phyloP scores from a whole-genome alignment of 2,113 vertebrate genomes.

The Macquaria australasica region DNA sequence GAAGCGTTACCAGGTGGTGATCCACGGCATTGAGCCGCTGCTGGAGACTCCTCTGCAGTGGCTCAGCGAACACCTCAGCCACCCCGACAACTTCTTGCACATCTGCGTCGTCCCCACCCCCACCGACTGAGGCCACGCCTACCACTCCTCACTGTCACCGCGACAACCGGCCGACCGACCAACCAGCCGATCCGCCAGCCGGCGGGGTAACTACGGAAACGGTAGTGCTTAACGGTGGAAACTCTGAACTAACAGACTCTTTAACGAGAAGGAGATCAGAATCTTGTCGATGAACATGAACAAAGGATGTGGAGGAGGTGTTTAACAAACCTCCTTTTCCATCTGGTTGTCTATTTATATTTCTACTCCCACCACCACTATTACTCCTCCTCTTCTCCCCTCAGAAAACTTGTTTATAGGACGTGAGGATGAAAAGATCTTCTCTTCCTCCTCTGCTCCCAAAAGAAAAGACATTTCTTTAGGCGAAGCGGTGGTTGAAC shows the following conservation, averaged over 20 bases:
- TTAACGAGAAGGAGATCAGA: conserved; percentile 13
- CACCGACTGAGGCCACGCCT: conserved; percentile 87
- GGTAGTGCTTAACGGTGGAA: neutral
- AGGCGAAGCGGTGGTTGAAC: neutral
- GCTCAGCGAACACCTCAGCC: conserved; percentile 98
- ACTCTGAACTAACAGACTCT: conserved; percentile 39
- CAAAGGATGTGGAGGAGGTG: conserved; percentile 20
- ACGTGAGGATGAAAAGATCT: conserved; percentile 9
- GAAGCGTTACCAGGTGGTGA: conserved; percentile 94
- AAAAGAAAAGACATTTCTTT: conserved; percentile 18
- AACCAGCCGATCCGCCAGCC: neutral
- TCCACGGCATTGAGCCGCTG: conserved; percentile 98
- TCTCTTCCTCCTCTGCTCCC: neutral
- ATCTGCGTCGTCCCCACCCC: conserved; percentile 92
- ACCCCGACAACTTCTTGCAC: conserved; percentile 99
- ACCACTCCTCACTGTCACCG: neutral
- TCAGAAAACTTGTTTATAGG: conserved; percentile 8
- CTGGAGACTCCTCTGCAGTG: conserved; percentile 98
- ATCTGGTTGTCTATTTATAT: conserved; percentile 20
- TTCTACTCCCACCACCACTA: conserved; percentile 15
- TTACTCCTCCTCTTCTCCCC: neutral
- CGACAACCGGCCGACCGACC: conserved; percentile 1
- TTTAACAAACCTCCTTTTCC: conserved; percentile 19
- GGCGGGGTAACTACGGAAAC: neutral
- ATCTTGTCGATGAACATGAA: neutral